Evolutionary conservation across 2,888 invertebrate genomes (phyloP), one percentile per base, ranked within the genome.

Genomic region (Ceraclea dissimilis): DNA sequence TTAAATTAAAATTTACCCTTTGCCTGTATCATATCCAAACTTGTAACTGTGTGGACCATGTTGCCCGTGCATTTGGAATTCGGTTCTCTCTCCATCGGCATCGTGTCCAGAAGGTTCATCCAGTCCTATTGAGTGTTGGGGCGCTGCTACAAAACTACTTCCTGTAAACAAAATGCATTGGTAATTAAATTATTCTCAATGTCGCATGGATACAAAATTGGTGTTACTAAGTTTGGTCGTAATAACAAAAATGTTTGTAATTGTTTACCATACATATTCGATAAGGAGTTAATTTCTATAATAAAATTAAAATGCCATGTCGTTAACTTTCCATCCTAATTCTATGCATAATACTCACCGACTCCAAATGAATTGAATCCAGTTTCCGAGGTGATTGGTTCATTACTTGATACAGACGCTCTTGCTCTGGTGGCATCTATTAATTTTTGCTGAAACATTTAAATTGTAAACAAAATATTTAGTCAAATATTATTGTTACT

Each of bases 1-100:
- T n/a, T n/a, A n/a, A n/a, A n/a, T n/a, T n/a, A 49, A 33, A 33
- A 63, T 72, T 77, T 76, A 90, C 90, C 90, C 90, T 74, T 85
- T 84, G 65, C 90, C 90, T 51, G 90, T 90, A 68, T 90, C 89
- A 70, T 80, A 90, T 66, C 91, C 90, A 71, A 89, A 90, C 70
- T 90, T 85, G 70, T 90, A 90, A 63, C 87, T 86, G 67, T 86
- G 80, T 0, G 90, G 90, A 47, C 90, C 90, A 63, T 85, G 82
- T 73, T 88, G 86, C 61, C 90, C 90, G 65, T 87, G 86, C 76
- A 90, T 83, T 67, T 90, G 86, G 76, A 90, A 91, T 68, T 86
- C 83, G 2, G 86, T 79, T 57, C 88, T 67, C 43, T 75, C 76
- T n/a, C 72, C 74, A 8, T 8, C 72, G 68, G 0, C 73, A 69